A percentile compares a stretch with the other conserved stretches of the same genome.
phyloP scores from a whole-genome alignment of 1,140 invertebrate genomes.

The Drosophila arizonae region DNA sequence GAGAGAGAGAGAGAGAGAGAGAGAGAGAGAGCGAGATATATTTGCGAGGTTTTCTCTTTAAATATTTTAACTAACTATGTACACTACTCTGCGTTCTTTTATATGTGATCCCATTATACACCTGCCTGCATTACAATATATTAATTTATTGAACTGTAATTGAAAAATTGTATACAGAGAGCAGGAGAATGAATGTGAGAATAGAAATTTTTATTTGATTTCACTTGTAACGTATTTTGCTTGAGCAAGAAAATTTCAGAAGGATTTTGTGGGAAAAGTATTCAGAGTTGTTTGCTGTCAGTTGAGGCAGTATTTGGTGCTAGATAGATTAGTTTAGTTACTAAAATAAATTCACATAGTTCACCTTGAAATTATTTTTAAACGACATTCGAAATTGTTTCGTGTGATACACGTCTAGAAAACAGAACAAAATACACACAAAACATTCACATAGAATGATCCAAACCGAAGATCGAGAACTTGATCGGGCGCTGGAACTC shows the following conservation, averaged over 20 bases:
- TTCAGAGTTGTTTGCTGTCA: not conserved
- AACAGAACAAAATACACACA: conserved; percentile 26
- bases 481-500: conserved; percentile 51
- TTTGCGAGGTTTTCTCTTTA: not conserved
- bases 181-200: too few species aligned
- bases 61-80: not conserved
- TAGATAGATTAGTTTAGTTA: not conserved
- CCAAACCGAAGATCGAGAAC: conserved; percentile 37
- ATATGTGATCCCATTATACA: not conserved
- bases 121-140: not conserved
- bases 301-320: not conserved
- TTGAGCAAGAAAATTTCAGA: too few species aligned
- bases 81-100: not conserved
- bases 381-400: conserved; percentile 35
- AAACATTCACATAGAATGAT: conserved; percentile 33
- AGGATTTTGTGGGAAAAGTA: too few species aligned
- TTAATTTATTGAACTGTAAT: too few species aligned
- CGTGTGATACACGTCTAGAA: conserved; percentile 27
- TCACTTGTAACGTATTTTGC: too few species aligned
- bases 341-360: conserved; percentile 13
- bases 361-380: conserved; percentile 30
- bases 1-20: not conserved
- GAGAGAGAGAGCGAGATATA: not conserved
- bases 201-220: too few species aligned
- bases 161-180: too few species aligned